These are phyloP conservation scores for Hippasteria phrygiana DNA, from an alignment of 53 echinoderm and acorn worm genomes.

Conservation along the genomic window DNA sequence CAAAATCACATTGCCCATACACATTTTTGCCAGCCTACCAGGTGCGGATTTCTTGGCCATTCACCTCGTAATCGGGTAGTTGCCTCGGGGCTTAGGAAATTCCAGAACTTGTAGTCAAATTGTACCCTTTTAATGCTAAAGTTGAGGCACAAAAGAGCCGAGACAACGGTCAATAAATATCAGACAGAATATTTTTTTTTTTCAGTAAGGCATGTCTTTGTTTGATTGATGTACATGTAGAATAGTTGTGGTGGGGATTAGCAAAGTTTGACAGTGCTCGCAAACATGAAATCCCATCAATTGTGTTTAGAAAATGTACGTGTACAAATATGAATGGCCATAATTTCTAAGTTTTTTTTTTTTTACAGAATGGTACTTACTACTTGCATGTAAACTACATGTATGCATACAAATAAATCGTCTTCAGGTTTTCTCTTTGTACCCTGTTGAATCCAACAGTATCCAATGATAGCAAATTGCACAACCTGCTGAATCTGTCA, in stretches of 20 bases:
- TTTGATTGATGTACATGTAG: slow-evolving; percentile 1
- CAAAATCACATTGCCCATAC: slow-evolving; percentile 12
- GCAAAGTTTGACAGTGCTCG: not conserved
- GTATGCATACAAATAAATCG: too few species aligned
- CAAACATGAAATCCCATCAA: not conserved
- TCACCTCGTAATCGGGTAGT: slow-evolving; percentile 19
- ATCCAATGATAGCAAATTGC: too few species aligned
- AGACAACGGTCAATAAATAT: slow-evolving; percentile 28
- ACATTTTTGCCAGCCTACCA: slow-evolving; percentile 21
- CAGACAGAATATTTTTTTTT: slow-evolving; percentile 13
- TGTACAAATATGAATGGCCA: too few species aligned
- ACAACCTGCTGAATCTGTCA: too few species aligned
- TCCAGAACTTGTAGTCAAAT: slow-evolving; percentile 57
- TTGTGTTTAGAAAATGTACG: not conserved
- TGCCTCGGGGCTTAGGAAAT: slow-evolving; percentile 37
- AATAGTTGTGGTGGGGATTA: not conserved
- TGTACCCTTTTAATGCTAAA: slow-evolving; percentile 18
- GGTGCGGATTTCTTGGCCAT: slow-evolving; percentile 18
- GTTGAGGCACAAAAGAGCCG: slow-evolving; percentile 32
- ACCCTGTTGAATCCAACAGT: too few species aligned
- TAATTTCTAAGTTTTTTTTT: too few species aligned
- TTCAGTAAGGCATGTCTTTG: not conserved
- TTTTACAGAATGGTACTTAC: too few species aligned
- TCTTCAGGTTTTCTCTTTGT: too few species aligned
- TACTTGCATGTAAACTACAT: too few species aligned